Percentiles rank a stretch among this genome's conserved stretches.
phyloP scores from a whole-genome alignment of 2,113 vertebrate species.

The Opisthocomus hoazin region DNA sequence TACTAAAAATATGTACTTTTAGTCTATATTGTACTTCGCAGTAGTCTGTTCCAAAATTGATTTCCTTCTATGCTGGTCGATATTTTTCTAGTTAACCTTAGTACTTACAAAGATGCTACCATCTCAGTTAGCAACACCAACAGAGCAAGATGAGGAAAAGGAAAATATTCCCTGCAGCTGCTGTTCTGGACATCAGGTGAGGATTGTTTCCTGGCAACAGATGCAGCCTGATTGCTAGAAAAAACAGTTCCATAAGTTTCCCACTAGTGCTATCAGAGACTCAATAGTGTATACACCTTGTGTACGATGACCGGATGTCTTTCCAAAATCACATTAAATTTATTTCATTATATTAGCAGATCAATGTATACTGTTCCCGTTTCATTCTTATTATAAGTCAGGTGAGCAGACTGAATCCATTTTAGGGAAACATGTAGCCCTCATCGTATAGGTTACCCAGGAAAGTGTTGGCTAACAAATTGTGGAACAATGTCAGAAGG shows the following conservation, averaged over 20 bases:
- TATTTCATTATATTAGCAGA: neutral
- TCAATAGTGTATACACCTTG: neutral
- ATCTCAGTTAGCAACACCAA: neutral
- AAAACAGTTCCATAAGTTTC: neutral
- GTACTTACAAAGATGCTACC: neutral
- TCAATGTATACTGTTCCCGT: neutral
- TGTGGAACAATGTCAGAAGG: neutral
- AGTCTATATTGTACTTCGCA: neutral
- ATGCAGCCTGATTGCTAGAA: neutral
- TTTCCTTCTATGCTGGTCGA: neutral
- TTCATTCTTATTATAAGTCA: neutral
- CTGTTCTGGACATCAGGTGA: neutral
- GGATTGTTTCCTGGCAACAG: neutral
- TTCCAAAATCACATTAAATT: neutral
- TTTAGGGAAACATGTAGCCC: neutral
- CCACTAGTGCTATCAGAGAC: neutral
- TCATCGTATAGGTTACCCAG: neutral
- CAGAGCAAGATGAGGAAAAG: neutral
- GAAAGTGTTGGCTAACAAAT: neutral
- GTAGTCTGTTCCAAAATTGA: neutral
- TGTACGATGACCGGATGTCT: neutral
- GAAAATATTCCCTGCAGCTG: neutral
- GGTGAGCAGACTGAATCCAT: neutral
- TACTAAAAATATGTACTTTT: neutral
- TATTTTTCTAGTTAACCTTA: neutral